phyloP scores from a whole-genome alignment of 2,113 vertebrate genomes.

The Megalops atlanticus region DNA sequence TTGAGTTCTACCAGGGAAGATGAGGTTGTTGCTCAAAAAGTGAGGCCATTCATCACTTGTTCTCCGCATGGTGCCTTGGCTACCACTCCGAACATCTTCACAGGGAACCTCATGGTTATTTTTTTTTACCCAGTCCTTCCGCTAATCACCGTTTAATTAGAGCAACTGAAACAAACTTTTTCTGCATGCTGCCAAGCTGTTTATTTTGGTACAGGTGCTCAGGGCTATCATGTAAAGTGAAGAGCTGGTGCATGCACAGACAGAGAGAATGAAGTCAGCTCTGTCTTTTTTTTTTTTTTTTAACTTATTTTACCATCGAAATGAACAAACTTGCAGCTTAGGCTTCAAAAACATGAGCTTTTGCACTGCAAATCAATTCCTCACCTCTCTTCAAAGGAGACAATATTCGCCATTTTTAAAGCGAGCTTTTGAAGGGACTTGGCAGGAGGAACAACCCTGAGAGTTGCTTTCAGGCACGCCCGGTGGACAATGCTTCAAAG shows the following conservation, averaged over 20 bases:
- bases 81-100: constrained; percentile 7
- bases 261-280: not conserved
- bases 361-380: too few species aligned
- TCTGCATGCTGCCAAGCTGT: not conserved
- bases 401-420: too few species aligned
- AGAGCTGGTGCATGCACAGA: not conserved
- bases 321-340: too few species aligned
- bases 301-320: too few species aligned
- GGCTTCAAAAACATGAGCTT: too few species aligned
- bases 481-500: not conserved
- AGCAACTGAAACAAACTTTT: not conserved
- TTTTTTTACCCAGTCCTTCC: not conserved
- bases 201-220: not conserved
- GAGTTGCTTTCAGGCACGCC: too few species aligned
- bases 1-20: not conserved
- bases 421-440: too few species aligned
- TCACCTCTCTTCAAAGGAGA: too few species aligned
- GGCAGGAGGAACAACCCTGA: too few species aligned
- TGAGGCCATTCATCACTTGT: not conserved
- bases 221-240: not conserved
- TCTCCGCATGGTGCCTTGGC: not conserved
- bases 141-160: constrained; percentile 11
- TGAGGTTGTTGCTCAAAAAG: not conserved
- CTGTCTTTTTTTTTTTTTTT: too few species aligned
- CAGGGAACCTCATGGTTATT: not conserved